Conservation (phyloP, 2,797 vertebrate genomes). For the Lagorchestes hirsutus region DNA sequence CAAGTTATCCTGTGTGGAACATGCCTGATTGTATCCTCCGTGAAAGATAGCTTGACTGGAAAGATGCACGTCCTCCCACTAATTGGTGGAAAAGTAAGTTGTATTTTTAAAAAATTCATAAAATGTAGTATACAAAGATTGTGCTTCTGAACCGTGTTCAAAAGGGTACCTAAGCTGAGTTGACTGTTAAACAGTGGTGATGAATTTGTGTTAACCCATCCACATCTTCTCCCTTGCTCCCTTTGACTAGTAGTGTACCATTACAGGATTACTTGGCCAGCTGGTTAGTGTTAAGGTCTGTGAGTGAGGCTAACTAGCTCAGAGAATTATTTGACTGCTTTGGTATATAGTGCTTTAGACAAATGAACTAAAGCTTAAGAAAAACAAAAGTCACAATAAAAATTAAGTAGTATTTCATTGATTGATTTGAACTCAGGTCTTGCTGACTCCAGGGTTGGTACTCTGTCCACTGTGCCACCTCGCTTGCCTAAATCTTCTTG, state of each 20-base stretch:
- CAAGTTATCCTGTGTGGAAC: slow-evolving; percentile 98
- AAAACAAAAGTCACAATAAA: background rate
- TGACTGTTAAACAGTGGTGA: background rate
- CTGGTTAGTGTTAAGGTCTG: background rate
- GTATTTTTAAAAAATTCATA: background rate
- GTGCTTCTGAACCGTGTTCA: background rate
- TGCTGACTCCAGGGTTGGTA: background rate
- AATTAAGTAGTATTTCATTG: background rate
- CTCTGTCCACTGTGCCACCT: background rate
- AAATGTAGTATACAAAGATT: background rate
- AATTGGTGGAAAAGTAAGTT: slow-evolving; percentile 96
- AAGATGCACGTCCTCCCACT: slow-evolving; percentile 99
- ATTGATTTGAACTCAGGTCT: background rate
- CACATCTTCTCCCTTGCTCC: background rate
- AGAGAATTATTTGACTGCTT: background rate
- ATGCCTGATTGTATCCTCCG: slow-evolving; percentile 97
- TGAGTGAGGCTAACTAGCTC: background rate
- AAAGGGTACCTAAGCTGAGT: background rate
- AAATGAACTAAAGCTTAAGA: background rate
- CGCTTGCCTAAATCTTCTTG: background rate
- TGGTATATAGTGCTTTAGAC: background rate
- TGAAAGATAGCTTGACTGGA: slow-evolving; percentile 96
- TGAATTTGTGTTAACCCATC: background rate
- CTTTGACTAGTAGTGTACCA: background rate
- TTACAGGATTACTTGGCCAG: background rate